Percentiles rank a stretch among this genome's conserved stretches.
Conservation (phyloP, 2,113 vertebrate genomes). For the Sapajus apella region DNA sequence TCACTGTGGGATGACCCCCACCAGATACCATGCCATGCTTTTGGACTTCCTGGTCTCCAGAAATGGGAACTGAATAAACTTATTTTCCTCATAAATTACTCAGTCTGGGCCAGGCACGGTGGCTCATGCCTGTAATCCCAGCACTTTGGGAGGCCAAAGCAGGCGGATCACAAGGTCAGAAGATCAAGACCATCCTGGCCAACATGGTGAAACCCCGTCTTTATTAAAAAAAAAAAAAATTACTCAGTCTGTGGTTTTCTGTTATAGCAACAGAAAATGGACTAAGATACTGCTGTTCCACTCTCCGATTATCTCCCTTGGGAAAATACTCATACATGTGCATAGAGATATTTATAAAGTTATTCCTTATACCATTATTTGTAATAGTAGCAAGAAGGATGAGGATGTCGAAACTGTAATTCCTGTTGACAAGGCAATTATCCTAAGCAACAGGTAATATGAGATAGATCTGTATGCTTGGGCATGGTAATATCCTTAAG, state of each 20-base stretch:
- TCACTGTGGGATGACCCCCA: not conserved
- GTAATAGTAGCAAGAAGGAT: not conserved
- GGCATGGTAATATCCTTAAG: not conserved
- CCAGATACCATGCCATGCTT: not conserved
- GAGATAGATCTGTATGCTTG: not conserved
- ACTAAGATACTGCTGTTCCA: not conserved
- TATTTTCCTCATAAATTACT: not conserved
- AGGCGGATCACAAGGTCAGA: no score
- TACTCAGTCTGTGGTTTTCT: not conserved
- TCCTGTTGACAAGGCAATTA: not conserved
- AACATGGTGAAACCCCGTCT: no score
- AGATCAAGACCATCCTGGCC: no score
- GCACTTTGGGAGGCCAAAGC: no score
- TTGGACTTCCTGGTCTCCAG: not conserved
- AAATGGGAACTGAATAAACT: not conserved
- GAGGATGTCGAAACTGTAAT: not conserved
- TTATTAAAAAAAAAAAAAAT: no score
- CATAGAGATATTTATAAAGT: not conserved
- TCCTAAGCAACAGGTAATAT: not conserved
- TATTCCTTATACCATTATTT: not conserved
- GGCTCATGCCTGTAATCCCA: no score
- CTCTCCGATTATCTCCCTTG: not conserved
- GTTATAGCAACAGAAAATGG: not conserved
- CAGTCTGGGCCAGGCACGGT: not conserved
- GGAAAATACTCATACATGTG: not conserved